Evolutionary conservation across 2,113 vertebrate species (phyloP).

Genomic region (Delphinapterus leucas): DNA sequence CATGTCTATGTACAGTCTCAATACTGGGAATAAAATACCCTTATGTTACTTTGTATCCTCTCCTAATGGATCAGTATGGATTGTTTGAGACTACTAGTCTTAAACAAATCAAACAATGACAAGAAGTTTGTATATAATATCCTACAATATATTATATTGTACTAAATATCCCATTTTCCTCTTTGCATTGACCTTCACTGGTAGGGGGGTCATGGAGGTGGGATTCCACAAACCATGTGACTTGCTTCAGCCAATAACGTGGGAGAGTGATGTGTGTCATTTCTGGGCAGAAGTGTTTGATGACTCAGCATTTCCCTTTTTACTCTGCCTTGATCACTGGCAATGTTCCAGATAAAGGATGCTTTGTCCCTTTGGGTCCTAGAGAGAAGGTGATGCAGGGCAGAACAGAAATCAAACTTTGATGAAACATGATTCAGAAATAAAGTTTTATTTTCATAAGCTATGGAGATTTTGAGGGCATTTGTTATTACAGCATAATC

Average conservation of each 20-base stretch:
- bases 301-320: background rate
- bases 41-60: background rate
- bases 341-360: background rate
- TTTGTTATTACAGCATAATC: background rate
- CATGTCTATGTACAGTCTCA: background rate
- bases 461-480: background rate
- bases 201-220: rapidly evolving
- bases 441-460: background rate
- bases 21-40: background rate
- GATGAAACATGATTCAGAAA: background rate
- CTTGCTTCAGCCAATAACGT: background rate
- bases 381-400: background rate
- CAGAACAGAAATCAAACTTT: background rate
- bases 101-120: background rate
- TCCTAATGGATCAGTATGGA: background rate
- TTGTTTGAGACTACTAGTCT: background rate
- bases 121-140: background rate
- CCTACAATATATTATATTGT: background rate
- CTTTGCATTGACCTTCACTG: background rate
- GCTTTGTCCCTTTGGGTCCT: background rate
- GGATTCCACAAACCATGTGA: background rate
- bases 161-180: background rate
- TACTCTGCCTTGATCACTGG: background rate
- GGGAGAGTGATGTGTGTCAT: background rate
- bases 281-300: background rate